Evolutionary conservation across 1,140 invertebrate genomes (phyloP), one percentile per base, ranked within the genome.

Genomic region (Physella acuta): DNA sequence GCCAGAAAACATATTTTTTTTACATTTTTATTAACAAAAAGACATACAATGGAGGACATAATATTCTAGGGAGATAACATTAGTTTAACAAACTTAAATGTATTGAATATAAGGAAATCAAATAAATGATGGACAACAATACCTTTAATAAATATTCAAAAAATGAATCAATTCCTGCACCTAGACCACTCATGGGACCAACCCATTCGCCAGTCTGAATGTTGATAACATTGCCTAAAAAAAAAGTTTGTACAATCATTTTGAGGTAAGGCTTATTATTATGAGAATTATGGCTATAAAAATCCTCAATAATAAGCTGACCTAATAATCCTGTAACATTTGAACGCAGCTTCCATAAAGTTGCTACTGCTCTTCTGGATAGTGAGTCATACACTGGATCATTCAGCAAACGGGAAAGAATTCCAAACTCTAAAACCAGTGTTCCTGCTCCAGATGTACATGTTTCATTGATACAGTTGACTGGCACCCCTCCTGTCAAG

Each of bases 111-210:
- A 56, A 56, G 26, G 26, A 56, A 56, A 56, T 17, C 14, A 56
- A 56, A 16, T 28, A 56, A 56, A 17, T 8, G 11, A n/a, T n/a
- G n/a, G n/a, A n/a, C n/a, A n/a, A 11, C 39, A 64, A 33, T 67
- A 87, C 86, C 80, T 91, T 91, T 26, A 91, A 83, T 59, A 91
- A 81, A 82, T 91, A 91, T 82, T 91, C 90, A 81, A 87, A 91
- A 79, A 89, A 91, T 16, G 89, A 90, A 79, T 91, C 90, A n/a
- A 90, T 79, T 26, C 90, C 90, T 58, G 90, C 90, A 31, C 90
- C 90, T 8, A 91, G 76, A 3, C 90, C 90, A 83, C 88, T 88
- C 78, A 90, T 84, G 55, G 85, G 79, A 17, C 89, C 87, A 26
- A 86, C 78, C 90, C 90, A 91, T 79, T 88, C 84, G 3, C 90